phyloP scores from a whole-genome alignment of 2,113 vertebrate species.

The Rhinolophus ferrumequinum region DNA sequence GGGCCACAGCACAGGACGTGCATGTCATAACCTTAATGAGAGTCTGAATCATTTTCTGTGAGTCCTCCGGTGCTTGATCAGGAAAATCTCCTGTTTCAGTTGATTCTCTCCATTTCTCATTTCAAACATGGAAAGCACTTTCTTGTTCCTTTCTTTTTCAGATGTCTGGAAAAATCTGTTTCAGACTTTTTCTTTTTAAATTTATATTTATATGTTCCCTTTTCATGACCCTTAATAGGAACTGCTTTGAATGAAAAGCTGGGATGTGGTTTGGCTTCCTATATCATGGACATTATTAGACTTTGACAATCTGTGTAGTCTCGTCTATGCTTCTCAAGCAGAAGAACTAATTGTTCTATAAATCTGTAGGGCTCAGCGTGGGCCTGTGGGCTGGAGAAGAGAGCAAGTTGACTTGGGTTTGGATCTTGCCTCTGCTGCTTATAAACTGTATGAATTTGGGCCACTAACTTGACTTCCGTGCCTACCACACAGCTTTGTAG shows the following conservation, averaged over 20 bases:
- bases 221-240: slow-evolving; percentile 18
- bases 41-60: slow-evolving; percentile 37
- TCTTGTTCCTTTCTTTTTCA: neutral
- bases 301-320: neutral
- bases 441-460: neutral
- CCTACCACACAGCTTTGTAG: neutral
- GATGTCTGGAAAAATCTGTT: slow-evolving; percentile 23
- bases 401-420: neutral
- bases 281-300: neutral
- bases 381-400: neutral
- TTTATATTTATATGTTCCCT: neutral
- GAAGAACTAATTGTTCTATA: neutral
- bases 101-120: slow-evolving; percentile 33
- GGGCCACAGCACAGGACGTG: neutral
- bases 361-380: neutral
- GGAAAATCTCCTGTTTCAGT: slow-evolving; percentile 6
- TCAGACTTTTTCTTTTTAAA: neutral
- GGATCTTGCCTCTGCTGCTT: neutral
- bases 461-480: neutral
- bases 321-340: neutral
- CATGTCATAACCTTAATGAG: slow-evolving; percentile 51
- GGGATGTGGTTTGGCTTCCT: slow-evolving; percentile 19
- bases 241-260: slow-evolving; percentile 30
- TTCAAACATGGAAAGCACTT: neutral
- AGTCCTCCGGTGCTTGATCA: neutral